These are phyloP conservation scores for Dorcus parallelipipedus DNA, from an alignment of 2,888 invertebrate genomes.

Conservation along the genomic window DNA sequence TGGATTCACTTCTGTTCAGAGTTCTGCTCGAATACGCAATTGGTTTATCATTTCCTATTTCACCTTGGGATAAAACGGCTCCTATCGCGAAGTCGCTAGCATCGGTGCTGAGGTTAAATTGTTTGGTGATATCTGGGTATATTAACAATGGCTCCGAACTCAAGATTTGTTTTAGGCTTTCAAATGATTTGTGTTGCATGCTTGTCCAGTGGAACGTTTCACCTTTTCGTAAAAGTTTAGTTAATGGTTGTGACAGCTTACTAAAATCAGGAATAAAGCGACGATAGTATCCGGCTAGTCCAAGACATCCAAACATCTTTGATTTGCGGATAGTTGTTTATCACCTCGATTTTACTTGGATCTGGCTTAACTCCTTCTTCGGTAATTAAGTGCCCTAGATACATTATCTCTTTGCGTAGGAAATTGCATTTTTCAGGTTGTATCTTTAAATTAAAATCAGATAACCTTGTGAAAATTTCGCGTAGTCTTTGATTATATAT, in stretches of 20 bases:
- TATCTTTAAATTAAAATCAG: too few relatives aligned
- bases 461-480: background rate
- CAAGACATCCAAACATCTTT: constrained; percentile 33
- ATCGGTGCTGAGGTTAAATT: constrained; percentile 38
- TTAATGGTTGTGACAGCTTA: constrained; percentile 32
- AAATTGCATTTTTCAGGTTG: too few relatives aligned
- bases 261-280: constrained; percentile 40
- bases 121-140: constrained; percentile 28
- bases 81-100: constrained; percentile 37
- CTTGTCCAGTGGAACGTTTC: constrained; percentile 16
- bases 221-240: constrained; percentile 18
- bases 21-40: constrained; percentile 40
- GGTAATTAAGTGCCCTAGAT: too few relatives aligned
- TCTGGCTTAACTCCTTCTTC: too few relatives aligned
- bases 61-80: constrained; percentile 33
- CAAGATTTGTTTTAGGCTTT: constrained; percentile 17
- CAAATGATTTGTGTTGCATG: constrained; percentile 14
- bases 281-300: constrained; percentile 39
- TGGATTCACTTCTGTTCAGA: constrained; percentile 35
- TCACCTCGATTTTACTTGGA: constrained; percentile 8
- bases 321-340: constrained; percentile 11
- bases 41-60: constrained; percentile 32
- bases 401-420: too few relatives aligned
- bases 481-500: constrained; percentile 27
- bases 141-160: constrained; percentile 18